phyloP scores from a whole-genome alignment of 2,888 invertebrate species.

The Scaptodrosophila latifasciaeformis region DNA sequence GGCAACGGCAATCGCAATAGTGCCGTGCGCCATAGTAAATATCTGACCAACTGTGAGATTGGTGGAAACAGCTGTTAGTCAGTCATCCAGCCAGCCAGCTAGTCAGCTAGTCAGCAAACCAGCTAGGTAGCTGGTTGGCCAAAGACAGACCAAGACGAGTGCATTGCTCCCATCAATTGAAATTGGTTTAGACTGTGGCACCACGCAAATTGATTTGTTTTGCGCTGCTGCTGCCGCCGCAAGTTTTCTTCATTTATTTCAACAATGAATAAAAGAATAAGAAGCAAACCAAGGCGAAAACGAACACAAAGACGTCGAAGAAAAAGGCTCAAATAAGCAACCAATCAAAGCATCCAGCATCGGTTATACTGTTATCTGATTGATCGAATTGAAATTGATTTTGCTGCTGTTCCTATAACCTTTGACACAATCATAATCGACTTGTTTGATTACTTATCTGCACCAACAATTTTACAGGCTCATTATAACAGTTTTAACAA shows the following conservation, averaged over 20 bases:
- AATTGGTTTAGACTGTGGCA: constrained; percentile 1
- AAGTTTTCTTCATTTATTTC: no score
- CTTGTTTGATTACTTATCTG: constrained; percentile 39
- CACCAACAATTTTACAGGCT: constrained; percentile 32
- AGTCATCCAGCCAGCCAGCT: constrained; percentile 27
- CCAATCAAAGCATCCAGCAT: no score
- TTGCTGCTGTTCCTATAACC: constrained; percentile 54
- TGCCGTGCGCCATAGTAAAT: neutral
- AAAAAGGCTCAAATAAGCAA: no score
- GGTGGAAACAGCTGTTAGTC: constrained; percentile 12
- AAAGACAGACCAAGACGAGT: constrained; percentile 8
- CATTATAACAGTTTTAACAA: no score
- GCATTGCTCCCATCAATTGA: constrained; percentile 39
- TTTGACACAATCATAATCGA: constrained; percentile 59
- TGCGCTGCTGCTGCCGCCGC: neutral
- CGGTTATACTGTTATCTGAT: constrained; percentile 54
- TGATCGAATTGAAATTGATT: constrained; percentile 55
- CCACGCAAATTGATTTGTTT: constrained; percentile 8
- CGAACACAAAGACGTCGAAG: no score
- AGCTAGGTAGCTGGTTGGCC: constrained; percentile 35
- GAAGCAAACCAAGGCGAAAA: no score
- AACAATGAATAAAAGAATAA: neutral
- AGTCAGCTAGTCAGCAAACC: constrained; percentile 13
- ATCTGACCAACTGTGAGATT: constrained; percentile 27
- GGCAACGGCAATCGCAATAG: neutral